Conservation (phyloP, 1,140 invertebrate species). For the Choristoneura fumiferana region DNA sequence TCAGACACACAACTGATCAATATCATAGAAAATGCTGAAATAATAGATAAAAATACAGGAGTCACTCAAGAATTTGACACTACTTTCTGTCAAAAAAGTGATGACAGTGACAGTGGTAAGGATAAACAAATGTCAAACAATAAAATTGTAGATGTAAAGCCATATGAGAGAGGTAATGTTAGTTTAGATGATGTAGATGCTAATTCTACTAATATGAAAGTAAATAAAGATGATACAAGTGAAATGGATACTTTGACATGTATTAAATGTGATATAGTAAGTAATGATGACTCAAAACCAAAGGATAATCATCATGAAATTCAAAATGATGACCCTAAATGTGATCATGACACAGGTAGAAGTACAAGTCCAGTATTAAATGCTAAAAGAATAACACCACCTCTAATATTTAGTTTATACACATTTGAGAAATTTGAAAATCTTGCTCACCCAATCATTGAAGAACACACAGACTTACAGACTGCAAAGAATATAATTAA, state of each 20-base stretch:
- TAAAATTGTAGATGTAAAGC: not conserved
- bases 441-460: constrained; percentile 47
- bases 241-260: constrained; percentile 14
- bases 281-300: not conserved
- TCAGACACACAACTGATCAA: constrained; percentile 59
- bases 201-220: not conserved
- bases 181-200: not conserved
- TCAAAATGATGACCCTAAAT: not conserved
- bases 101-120: not conserved
- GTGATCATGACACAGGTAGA: constrained; percentile 21
- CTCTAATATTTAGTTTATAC: constrained; percentile 48
- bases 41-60: constrained; percentile 29
- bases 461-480: constrained; percentile 39
- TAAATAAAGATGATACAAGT: not conserved
- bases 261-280: not conserved
- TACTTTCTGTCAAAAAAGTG: constrained; percentile 26
- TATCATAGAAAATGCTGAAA: constrained; percentile 51
- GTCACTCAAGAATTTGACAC: constrained; percentile 53
- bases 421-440: constrained; percentile 64
- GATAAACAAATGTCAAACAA: not conserved
- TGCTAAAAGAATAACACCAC: constrained; percentile 32
- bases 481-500: constrained; percentile 51
- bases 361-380: constrained; percentile 32
- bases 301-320: constrained; percentile 21
- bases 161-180: not conserved